Evolutionary conservation across 2,113 vertebrate genomes (phyloP).

Genomic region (Psittacus erithacus): DNA sequence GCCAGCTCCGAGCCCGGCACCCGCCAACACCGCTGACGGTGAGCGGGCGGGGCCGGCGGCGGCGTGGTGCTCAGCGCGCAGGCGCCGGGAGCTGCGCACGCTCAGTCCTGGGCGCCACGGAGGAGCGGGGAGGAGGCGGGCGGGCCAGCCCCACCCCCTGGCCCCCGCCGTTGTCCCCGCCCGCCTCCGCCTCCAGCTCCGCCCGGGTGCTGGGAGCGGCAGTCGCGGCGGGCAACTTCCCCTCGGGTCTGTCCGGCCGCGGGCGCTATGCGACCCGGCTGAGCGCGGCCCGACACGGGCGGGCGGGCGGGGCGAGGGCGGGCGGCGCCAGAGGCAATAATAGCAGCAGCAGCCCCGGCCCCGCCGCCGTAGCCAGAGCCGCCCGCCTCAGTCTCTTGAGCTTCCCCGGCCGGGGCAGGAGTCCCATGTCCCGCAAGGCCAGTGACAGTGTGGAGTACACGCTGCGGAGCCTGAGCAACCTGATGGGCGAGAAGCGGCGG

Average conservation of each 20-base stretch:
- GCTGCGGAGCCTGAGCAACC: slow-evolving; percentile 90
- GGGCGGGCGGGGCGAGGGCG: neutral
- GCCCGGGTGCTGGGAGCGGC: slow-evolving; percentile 34
- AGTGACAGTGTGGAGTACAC: slow-evolving; percentile 90
- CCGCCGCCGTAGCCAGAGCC: neutral
- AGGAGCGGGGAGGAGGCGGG: neutral
- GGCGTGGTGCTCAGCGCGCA: neutral
- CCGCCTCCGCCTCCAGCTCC: slow-evolving; percentile 31
- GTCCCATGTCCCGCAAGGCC: slow-evolving; percentile 91
- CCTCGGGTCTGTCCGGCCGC: neutral
- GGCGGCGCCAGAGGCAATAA: neutral
- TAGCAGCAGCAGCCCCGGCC: neutral
- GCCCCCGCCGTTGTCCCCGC: neutral
- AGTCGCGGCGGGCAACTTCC: slow-evolving; percentile 16
- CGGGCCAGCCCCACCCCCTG: neutral
- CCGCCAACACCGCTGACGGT: neutral
- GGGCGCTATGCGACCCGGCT: neutral
- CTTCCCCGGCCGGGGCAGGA: slow-evolving; percentile 9
- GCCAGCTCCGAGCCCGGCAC: rapidly evolving
- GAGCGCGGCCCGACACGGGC: neutral
- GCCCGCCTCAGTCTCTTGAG: neutral
- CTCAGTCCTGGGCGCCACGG: neutral
- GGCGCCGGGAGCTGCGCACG: neutral
- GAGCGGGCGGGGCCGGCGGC: neutral
- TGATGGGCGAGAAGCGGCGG: slow-evolving; percentile 90